Base-by-base conservation (phyloP, 2,797 vertebrate species). In the Microctenopoma lineatum region DNA sequence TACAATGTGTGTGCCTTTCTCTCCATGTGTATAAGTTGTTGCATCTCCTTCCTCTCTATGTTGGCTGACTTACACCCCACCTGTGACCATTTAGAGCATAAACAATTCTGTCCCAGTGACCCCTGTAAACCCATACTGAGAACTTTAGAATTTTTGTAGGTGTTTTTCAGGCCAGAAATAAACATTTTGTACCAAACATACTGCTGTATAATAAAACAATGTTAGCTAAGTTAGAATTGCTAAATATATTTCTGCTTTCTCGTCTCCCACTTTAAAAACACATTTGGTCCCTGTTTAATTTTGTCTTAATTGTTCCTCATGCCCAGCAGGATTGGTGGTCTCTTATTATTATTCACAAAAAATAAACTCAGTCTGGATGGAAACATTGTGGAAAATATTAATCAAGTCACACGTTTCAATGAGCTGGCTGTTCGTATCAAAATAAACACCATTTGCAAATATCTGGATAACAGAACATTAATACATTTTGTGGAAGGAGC, bases 401-500 rank as follows among this genome's bases (percentile, higher is more conserved):
- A 50, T 18, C 5, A 27, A 50, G 32, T 52, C 36, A 42, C 38
- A 61, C 10, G 25, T 68, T 66, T 50, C 36, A 18, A 69, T 73
- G 39, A 21, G 15, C 9, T 34, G 10, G 15, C 42, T 50, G 55
- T 51, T n/a, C 51, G 71, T 41, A 48, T 59, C 45, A 44, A 26
- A 53, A 53, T 16, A 68, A 70, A 59, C 39, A 62, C 59, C 5
- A 39, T 3, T 18, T 29, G 44, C 42, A 26, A 46, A n/a, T 48
- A 29, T 4, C 42, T 14, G 27, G 15, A 56, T 42, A 48, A 45
- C 34, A 66, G 38, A 77, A 38, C 42, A 54, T 51, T n/a, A 65
- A 42, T 42, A 15, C 16, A 44, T 46, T 76, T 59, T 18, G 14
- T 36, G 18, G 18, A 48, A 70, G 70, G 66, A 53, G 64, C 55